These are phyloP conservation scores for Nipponia nippon DNA, from an alignment of 2,113 vertebrate genomes.

Conservation along the genomic window DNA sequence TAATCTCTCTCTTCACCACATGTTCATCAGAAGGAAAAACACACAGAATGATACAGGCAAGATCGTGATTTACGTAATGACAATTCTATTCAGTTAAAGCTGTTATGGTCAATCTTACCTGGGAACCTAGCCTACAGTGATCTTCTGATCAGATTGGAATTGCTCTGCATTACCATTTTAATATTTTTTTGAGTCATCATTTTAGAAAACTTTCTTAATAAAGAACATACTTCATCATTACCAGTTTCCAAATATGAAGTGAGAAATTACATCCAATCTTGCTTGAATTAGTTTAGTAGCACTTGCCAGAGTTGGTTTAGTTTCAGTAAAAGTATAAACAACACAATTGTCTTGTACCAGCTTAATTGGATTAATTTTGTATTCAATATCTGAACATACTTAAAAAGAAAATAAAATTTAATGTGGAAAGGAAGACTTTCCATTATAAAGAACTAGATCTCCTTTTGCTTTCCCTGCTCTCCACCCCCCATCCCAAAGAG, in stretches of 20 bases:
- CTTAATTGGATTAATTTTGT: not conserved
- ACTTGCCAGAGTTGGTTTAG: not conserved
- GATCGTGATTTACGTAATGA: accelerated
- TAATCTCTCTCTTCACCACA: not conserved
- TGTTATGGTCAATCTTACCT: not conserved
- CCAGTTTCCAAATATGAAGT: not conserved
- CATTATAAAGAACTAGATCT: not conserved
- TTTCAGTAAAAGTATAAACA: not conserved
- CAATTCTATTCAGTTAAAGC: not conserved
- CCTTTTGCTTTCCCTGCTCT: no score
- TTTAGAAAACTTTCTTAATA: not conserved
- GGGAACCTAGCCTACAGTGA: not conserved
- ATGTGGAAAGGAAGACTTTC: not conserved
- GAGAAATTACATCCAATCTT: not conserved
- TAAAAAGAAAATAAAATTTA: not conserved
- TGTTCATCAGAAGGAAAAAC: not conserved
- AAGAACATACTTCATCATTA: not conserved
- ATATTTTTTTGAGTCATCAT: not conserved
- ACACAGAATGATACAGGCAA: not conserved
- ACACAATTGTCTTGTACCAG: not conserved
- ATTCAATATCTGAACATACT: not conserved
- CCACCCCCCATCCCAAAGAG: not conserved
- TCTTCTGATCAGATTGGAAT: not conserved
- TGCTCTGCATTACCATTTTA: not conserved
- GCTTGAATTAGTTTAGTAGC: not conserved